These are phyloP conservation scores for Upupa epops DNA, from an alignment of 2,113 vertebrate species.

Conservation along the genomic window DNA sequence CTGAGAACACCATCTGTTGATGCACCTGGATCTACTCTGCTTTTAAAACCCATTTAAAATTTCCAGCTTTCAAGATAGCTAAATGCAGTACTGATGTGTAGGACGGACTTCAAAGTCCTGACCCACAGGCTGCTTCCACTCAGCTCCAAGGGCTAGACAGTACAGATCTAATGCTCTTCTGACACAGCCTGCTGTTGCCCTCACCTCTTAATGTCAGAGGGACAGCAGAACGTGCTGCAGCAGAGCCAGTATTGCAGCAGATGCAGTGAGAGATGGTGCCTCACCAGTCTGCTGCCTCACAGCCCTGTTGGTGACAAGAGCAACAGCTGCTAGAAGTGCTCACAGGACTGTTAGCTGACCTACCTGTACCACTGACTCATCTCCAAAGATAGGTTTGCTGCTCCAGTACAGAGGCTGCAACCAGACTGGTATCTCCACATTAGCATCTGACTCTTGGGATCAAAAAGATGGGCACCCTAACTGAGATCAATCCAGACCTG, in stretches of 20 bases:
- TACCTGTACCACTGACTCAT: slow-evolving; percentile 61
- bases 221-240: not conserved
- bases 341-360: slow-evolving; percentile 25
- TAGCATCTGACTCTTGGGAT: slow-evolving; percentile 51
- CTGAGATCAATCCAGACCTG: slow-evolving; percentile 43
- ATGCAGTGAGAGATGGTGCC: slow-evolving; percentile 54
- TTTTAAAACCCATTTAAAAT: not conserved
- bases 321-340: slow-evolving; percentile 25
- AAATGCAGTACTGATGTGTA: not conserved
- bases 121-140: not conserved
- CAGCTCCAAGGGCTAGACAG: not conserved
- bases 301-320: slow-evolving; percentile 7
- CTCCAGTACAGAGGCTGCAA: slow-evolving; percentile 44
- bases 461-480: slow-evolving; percentile 4
- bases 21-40: not conserved
- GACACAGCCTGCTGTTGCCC: slow-evolving; percentile 6
- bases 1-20: not conserved
- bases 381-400: slow-evolving; percentile 51
- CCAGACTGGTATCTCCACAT: slow-evolving; percentile 50
- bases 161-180: not conserved
- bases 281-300: slow-evolving; percentile 39
- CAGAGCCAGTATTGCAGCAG: slow-evolving; percentile 13
- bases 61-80: not conserved
- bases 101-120: not conserved
- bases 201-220: not conserved